Evolutionary conservation across 2,888 invertebrate genomes (phyloP).

Genomic region (Aproaerema taeniolella): DNA sequence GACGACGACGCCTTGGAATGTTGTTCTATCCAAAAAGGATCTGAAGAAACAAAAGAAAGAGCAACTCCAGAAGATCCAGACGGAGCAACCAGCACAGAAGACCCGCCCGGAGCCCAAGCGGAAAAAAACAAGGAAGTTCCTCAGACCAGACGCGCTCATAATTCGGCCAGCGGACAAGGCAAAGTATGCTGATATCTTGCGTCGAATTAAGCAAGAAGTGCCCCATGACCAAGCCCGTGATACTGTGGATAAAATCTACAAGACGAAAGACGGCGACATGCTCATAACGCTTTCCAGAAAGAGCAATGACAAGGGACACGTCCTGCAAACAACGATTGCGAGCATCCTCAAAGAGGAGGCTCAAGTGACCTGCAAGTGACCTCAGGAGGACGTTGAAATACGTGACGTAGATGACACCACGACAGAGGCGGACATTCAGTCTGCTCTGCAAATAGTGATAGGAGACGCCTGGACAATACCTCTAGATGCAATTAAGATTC

Average conservation of each 20-base stretch:
- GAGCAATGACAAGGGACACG: neutral
- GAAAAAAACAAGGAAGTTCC: neutral
- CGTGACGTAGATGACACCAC: too few species aligned
- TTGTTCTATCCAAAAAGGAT: neutral
- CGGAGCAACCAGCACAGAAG: neutral
- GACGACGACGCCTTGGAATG: neutral
- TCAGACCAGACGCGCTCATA: too few species aligned
- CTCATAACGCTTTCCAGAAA: too few species aligned
- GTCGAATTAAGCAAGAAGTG: neutral
- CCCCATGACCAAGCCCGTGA: neutral
- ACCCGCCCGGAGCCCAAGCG: neutral
- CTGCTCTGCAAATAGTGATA: too few species aligned
- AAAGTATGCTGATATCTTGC: too few species aligned
- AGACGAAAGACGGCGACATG: too few species aligned
- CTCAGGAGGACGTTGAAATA: too few species aligned
- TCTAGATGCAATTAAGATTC: too few species aligned
- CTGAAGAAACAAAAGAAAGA: neutral
- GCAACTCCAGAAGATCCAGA: neutral
- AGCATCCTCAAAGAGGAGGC: neutral
- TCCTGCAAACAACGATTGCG: neutral
- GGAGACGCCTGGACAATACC: too few species aligned
- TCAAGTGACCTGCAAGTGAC: too few species aligned
- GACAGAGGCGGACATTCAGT: too few species aligned
- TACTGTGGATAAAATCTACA: neutral
- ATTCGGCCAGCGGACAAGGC: too few species aligned